Base-by-base conservation (phyloP, 1,140 invertebrate species). In the Drosophila sproati region DNA sequence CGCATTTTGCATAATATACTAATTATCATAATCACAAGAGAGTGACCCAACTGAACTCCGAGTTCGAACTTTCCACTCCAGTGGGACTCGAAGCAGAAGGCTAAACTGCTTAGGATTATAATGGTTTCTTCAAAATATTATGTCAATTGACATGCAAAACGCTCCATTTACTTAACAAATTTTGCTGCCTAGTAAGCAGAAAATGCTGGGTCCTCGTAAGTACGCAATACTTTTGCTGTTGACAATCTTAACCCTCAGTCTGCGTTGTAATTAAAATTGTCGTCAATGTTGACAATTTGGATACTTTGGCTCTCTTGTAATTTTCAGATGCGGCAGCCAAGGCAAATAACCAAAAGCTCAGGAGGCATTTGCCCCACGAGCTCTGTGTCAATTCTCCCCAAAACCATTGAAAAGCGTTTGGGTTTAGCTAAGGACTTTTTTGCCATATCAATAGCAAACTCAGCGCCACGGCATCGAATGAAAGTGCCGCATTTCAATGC, bases 221-320 rank as follows among this genome's bases (percentile, higher is more conserved):
- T 88, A 82, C 77, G 82, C 80, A 64, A 77, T 54, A 55, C 41
- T 60, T 73, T 77, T 37, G 50, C 45, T 72, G 72, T 73, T 74
- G 63, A 31, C 43, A 56, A 47, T 69, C 45, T 41, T n/a, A 41
- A 10, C 10, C 39, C 39, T 43, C 39, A n/a, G 67, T 74, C 62
- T 83, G 85, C 80, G 85, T 80, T 75, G 85, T 83, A 88, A 80
- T 83, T 88, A 78, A 78, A 88, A 87, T 69, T 78, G 82, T 79
- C 72, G 69, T 77, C 78, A 87, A 82, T 82, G 79, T 87, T 87
- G 81, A 76, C 71, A 77, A 50, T 61, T 57, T 57, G 73, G 64
- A 61, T 54, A 64, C 43, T 57, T 55, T 45, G 48, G 62, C 20
- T 62, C 73, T 68, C 51, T 47, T 62, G 39, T 32, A 71, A 75